Evolutionary conservation across 2,888 invertebrate species (phyloP), one percentile per base, ranked within the genome.

Genomic region (Actias luna): DNA sequence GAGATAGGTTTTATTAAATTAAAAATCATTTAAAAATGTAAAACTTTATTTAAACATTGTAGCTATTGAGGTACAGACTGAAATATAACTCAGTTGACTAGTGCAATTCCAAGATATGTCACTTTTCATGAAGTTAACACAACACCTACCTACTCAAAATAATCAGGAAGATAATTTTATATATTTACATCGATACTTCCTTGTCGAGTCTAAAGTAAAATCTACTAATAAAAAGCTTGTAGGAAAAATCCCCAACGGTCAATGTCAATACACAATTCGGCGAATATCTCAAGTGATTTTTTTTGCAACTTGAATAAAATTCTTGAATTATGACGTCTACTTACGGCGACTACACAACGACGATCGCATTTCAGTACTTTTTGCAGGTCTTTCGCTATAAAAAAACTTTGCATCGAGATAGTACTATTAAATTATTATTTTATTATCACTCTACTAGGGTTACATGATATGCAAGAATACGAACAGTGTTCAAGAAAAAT

Each of bases 21-120:
- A 68, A 75, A 68, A 52, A 50, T 59, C 60, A 29, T 61, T 67
- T 74, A 83, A 84, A 88, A 87, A 87, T 84, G 87, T 88, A 88
- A 88, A 89, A 86, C 79, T 89, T 88, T 87, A 87, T 87, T 88
- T 78, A 80, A 62, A 62, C 55, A 85, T 74, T n/a, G 42, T 75
- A 71, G 73, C 76, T 77, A 76, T 78, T 79, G 80, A 79, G 83
- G 78, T 84, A 84, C 82, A 88, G 76, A 79, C 78, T 71, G 67
- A 71, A 77, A 79, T 79, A 81, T 71, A 68, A 69, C 74, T 69
- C 70, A 70, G 69, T 71, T 85, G 88, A 88, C 88, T 89, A 88
- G 87, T 84, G 80, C 79, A 77, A 79, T 81, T 80, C 78, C 76
- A 82, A 55, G 82, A 83, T 85, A 85, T 82, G 82, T 84, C 74